Evolutionary conservation across 2,888 invertebrate species (phyloP), one percentile per base, ranked within the genome.

Genomic region (Chrysopilus asiliformis): DNA sequence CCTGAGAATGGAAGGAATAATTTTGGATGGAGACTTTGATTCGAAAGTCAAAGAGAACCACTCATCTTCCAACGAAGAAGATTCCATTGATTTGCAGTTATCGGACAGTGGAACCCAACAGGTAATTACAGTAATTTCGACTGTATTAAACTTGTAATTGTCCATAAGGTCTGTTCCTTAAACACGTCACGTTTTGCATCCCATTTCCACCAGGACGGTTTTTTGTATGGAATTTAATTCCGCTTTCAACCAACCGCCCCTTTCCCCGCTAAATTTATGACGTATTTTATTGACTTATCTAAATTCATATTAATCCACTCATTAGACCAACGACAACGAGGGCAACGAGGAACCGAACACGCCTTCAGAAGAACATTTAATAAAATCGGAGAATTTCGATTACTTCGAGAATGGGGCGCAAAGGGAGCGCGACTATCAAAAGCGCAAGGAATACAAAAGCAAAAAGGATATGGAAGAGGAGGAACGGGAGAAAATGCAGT

Each of bases 401-500:
- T n/a, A n/a, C n/a, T n/a, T n/a, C n/a, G n/a, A n/a, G n/a, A n/a
- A n/a, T n/a, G n/a, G n/a, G n/a, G 20, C 30, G 12, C 43, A 43
- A 25, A 37, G 20, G 16, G 40, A 43, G 6, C 26, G 38, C 7
- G 43, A 43, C 7, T 28, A 35, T 30, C 27, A 70, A 40, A 70
- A 70, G 41, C 75, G 74, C 52, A 76, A 76, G 51, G 82, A 79
- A 52, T 71, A 71, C 35, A 79, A 76, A 60, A 78, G 74, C 50
- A 82, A 81, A 63, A 81, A 76, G 43, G 89, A 90, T 60, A 56
- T 89, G 8, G 90, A 94, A 59, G 90, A 93, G 57, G 93, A 94
- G 54, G 93, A 94, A 57, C 66, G 93, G 42, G 89, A 93, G 56
- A 89, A 87, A 61, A 93, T 94, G 93, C 91, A 91, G 90, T 90